Base-by-base conservation (phyloP, 2,797 vertebrate species). In the Dromococcyx pavoninus region DNA sequence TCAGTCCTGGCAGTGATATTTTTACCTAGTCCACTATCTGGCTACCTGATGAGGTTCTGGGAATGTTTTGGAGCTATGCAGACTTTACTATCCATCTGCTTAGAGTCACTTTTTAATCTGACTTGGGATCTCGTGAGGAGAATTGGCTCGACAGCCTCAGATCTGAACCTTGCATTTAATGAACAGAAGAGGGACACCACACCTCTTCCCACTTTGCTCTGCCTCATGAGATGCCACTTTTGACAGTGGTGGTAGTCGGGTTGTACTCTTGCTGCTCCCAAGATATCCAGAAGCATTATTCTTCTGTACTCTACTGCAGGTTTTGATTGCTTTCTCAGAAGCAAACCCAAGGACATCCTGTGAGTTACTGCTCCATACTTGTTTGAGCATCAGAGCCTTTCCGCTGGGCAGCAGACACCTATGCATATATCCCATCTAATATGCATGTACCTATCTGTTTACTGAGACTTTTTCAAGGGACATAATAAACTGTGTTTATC, bases 261-360 rank as follows among this genome's bases (percentile, higher is more conserved):
- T 27, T 75, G 50, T 44, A 16, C 35, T 60, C 4, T 7, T 73
- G 53, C 73, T 86, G 41, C 14, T 83, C 17, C 46, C 25, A 51
- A 61, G 46, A 74, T 62, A 30, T 82, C 30, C 43, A 75, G 70
- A 54, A 88, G 35, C 28, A 70, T 56, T 3, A 3, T 48, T 84
- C 28, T 65, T 77, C 61, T 66, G 35, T 78, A 72, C 32, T 22
- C 33, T 44, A 17, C 21, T 84, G 39, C 28, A 93, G 67, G 24
- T 18, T 93, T 92, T 79, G 80, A 54, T 77, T 71, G 56, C 67
- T 89, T 87, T 91, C 84, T 82, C 41, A 12, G 74, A 87, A 90
- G 39, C 54, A 66, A 91, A 69, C 30, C 17, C 1, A 2, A 51
- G 86, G 89, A 39, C 27, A n/a, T 54, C 43, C 41, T 81, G 25